Conservation (phyloP, 2,888 invertebrate species). For the Phalangium opilio region DNA sequence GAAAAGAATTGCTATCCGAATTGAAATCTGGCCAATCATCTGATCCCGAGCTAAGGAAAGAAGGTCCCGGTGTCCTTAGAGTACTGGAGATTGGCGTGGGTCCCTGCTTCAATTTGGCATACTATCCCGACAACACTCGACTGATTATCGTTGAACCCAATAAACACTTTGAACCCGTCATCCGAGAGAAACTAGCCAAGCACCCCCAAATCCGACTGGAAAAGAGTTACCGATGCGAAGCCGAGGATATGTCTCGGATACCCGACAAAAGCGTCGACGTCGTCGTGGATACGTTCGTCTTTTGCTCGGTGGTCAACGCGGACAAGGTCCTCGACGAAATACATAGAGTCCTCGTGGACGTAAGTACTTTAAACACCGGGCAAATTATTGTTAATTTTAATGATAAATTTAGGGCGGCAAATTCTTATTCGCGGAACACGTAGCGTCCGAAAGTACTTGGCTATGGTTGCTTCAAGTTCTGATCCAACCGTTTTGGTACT, state of each 20-base stretch:
- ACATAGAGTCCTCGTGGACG: constrained; percentile 23
- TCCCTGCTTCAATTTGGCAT: constrained; percentile 18
- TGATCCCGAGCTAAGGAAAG: no score
- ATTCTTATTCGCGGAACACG: no score
- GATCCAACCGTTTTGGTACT: no score
- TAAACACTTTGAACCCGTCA: constrained; percentile 16
- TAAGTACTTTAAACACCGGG: no score
- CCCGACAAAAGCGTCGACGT: constrained; percentile 24
- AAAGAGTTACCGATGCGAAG: constrained; percentile 18
- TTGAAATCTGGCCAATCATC: no score
- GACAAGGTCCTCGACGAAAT: constrained; percentile 23
- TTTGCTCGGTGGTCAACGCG: constrained; percentile 24
- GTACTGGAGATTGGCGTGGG: constrained; percentile 16
- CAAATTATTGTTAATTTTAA: no score
- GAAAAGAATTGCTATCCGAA: no score
- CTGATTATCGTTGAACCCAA: constrained; percentile 22
- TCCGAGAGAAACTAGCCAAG: constrained; percentile 6
- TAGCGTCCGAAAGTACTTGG: no score
- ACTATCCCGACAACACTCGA: constrained; percentile 19
- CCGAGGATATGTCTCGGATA: constrained; percentile 22
- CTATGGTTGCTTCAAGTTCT: no score
- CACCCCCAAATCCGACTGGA: constrained; percentile 11
- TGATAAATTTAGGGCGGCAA: no score
- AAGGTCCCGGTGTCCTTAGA: no score
- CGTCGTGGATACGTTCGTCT: constrained; percentile 24